Percentiles rank a stretch among this genome's conserved stretches.
phyloP scores from a whole-genome alignment of 1,140 invertebrate species.

The Zelostemma sp. region DNA sequence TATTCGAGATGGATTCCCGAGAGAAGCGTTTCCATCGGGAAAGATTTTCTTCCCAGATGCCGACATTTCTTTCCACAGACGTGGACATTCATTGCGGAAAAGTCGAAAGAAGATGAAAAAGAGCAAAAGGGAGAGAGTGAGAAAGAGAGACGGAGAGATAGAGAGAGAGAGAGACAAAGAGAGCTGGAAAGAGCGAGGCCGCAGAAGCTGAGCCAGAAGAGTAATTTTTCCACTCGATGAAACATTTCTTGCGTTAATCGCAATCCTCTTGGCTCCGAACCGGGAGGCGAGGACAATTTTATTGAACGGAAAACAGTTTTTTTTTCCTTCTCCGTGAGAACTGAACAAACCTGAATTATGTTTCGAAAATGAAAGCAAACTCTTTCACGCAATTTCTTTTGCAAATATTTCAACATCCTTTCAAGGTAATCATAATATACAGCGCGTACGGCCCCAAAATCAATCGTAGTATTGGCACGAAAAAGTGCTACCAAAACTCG shows the following conservation, averaged over 20 bases:
- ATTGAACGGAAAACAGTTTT: conserved; percentile 40
- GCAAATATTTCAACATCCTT: no score
- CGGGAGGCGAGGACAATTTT: conserved; percentile 28
- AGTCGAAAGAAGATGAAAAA: conserved; percentile 27
- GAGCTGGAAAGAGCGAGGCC: conserved; percentile 12
- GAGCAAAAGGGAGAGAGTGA: conserved; percentile 5
- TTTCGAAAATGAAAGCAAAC: background rate
- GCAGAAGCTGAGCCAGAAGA: conserved; percentile 33
- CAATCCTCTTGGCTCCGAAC: conserved; percentile 27
- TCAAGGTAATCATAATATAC: no score
- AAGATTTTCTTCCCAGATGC: conserved; percentile 38
- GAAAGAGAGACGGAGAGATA: conserved; percentile 16
- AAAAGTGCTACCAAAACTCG: no score
- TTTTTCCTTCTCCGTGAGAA: conserved; percentile 17
- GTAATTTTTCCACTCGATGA: conserved; percentile 46
- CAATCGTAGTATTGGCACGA: no score
- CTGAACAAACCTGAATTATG: conserved; percentile 19
- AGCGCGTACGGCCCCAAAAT: no score
- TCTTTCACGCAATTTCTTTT: no score
- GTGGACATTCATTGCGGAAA: conserved; percentile 37
- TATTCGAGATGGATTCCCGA: conserved; percentile 34
- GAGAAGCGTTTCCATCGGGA: conserved; percentile 39
- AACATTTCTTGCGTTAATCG: conserved; percentile 44
- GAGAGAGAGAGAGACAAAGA: conserved; percentile 5
- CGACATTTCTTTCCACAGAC: conserved; percentile 38